These are phyloP conservation scores for Hippopotamus amphibius DNA, from an alignment of 2,113 vertebrate genomes.

Conservation along the genomic window DNA sequence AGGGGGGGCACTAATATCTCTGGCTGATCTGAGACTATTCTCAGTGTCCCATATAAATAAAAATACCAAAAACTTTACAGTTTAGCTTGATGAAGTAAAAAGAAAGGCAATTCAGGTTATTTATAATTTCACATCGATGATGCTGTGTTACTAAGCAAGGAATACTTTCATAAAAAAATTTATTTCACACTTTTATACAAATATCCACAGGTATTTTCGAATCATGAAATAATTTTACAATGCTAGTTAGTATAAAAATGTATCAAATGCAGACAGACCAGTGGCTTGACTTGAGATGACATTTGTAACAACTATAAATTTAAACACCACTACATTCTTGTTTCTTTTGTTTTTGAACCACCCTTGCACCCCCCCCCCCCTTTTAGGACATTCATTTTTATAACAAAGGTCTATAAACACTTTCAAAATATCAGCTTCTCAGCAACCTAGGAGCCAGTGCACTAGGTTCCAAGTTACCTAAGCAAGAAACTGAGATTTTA, in stretches of 20 bases:
- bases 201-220: slow-evolving; percentile 90
- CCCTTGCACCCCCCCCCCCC: not conserved
- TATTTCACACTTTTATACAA: slow-evolving; percentile 91
- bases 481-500: slow-evolving; percentile 72
- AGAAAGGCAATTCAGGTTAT: slow-evolving; percentile 1
- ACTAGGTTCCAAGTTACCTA: slow-evolving; percentile 43
- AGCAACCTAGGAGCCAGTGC: slow-evolving; percentile 30
- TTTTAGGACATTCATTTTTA: slow-evolving; percentile 57
- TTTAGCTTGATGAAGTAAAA: slow-evolving; percentile 43
- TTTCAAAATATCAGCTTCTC: slow-evolving; percentile 72
- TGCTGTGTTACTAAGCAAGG: slow-evolving; percentile 61
- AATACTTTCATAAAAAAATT: slow-evolving; percentile 85
- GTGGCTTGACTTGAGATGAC: slow-evolving; percentile 85
- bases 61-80: slow-evolving; percentile 6
- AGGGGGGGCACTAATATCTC: not conserved
- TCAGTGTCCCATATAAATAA: not conserved
- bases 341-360: slow-evolving; percentile 41
- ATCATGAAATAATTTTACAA: slow-evolving; percentile 84
- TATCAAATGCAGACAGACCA: slow-evolving; percentile 84
- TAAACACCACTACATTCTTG: slow-evolving; percentile 68
- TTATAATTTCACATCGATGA: slow-evolving; percentile 57
- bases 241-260: slow-evolving; percentile 84
- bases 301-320: slow-evolving; percentile 71
- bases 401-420: slow-evolving; percentile 59
- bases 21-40: not conserved